Conservation (phyloP, 1,140 invertebrate genomes). For the Dendrolimus punctatus region DNA sequence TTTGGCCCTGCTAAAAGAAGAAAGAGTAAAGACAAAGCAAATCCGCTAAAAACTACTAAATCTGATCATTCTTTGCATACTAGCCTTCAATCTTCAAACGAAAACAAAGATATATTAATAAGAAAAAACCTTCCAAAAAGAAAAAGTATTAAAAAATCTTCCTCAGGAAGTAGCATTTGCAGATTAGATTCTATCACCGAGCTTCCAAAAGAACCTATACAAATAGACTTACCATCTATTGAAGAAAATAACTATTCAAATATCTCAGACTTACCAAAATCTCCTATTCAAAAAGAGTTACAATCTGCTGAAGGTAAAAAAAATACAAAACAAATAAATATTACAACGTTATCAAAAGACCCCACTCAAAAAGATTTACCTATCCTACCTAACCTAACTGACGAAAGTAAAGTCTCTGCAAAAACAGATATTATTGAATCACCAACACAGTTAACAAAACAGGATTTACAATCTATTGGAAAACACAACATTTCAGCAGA, state of each 20-base stretch:
- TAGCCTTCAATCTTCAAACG: conserved; percentile 30
- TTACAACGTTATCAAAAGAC: too few relatives aligned
- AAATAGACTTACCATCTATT: conserved; percentile 25
- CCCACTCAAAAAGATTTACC: too few relatives aligned
- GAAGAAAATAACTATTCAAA: conserved; percentile 28
- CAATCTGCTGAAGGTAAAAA: too few relatives aligned
- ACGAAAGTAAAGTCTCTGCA: too few relatives aligned
- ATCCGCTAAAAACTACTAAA: conserved; percentile 57
- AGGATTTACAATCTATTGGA: too few relatives aligned
- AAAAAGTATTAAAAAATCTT: conserved; percentile 61
- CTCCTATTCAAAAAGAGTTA: too few relatives aligned
- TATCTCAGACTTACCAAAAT: too few relatives aligned
- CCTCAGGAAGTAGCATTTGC: conserved; percentile 53
- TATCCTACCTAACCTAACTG: too few relatives aligned
- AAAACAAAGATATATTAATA: conserved; percentile 22
- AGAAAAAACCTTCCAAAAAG: conserved; percentile 31
- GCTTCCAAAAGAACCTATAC: conserved; percentile 36
- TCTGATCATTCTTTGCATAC: conserved; percentile 64
- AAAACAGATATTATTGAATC: too few relatives aligned
- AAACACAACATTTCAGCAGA: too few relatives aligned
- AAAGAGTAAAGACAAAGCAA: conserved; percentile 28
- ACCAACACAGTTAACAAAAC: too few relatives aligned
- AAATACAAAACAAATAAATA: too few relatives aligned
- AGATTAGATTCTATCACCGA: conserved; percentile 65
- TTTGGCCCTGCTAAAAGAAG: conserved; percentile 24